Evolutionary conservation across 1,140 invertebrate species (phyloP), one percentile per base, ranked within the genome.

Genomic region (Phortica variegata): DNA sequence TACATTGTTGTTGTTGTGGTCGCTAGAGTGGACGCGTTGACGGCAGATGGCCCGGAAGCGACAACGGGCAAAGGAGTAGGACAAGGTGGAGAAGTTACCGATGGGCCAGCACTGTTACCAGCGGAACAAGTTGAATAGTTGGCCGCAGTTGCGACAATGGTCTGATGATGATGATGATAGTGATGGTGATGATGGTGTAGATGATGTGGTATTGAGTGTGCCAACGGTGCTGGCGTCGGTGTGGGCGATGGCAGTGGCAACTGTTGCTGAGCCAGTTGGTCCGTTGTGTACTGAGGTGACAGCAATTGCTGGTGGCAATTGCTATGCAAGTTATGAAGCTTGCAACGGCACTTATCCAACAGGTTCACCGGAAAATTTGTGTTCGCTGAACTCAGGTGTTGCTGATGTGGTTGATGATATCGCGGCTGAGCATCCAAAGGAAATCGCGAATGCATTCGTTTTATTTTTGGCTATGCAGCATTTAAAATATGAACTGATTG

Each of bases 391-490:
- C n/a, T n/a, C n/a, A n/a, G n/a, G 8, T 41, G 61, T 15, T 43
- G 61, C 12, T 56, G 57, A 0, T 60, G 50, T 10, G 54, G 58
- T 13, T 61, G 62, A 38, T 65, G 68, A 38, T 65, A 62, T 42
- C 63, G 70, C 56, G 63, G 57, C 39, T 71, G 62, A 49, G 61
- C 65, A 44, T 73, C 70, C 48, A 73, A 73, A 49, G 54, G 54
- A 52, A 73, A 63, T 56, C 62, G 65, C 49, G 70, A 73, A 73
- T 73, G 65, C 70, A 73, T 73, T 73, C 65, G 70, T 71, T 65
- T 56, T 47, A 38, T 6, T 47, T 66, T 58, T 10, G 8, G 33
- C 33, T 34, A n/a, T n/a, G n/a, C n/a, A n/a, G n/a, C n/a, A n/a
- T n/a, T n/a, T n/a, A n/a, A n/a, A n/a, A n/a, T n/a, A n/a, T n/a